Evolutionary conservation across 2,888 invertebrate species (phyloP).

Genomic region (Rotaria socialis): DNA sequence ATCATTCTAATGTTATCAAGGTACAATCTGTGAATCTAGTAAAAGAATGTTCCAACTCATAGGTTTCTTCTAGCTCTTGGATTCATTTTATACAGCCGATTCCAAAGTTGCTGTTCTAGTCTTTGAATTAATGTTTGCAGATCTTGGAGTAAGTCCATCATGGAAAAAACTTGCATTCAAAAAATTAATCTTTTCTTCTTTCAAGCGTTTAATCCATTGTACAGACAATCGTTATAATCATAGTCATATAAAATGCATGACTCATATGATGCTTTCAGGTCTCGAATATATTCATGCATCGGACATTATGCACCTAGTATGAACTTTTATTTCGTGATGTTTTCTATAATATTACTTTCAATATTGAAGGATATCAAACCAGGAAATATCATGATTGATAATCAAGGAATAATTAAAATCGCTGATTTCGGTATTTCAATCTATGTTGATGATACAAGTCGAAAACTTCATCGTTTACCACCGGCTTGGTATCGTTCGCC

Average conservation of each 20-base stretch:
- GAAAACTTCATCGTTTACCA: conserved; percentile 33
- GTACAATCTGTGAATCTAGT: background rate
- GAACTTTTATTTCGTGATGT: background rate
- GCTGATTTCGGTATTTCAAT: conserved; percentile 32
- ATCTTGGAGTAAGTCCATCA: background rate
- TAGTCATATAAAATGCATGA: background rate
- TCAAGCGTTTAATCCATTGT: conserved; percentile 27
- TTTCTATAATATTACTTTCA: too few relatives aligned
- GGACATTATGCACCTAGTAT: background rate
- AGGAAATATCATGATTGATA: background rate
- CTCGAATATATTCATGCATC: conserved; percentile 17
- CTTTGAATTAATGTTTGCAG: conserved; percentile 12
- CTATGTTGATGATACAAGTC: background rate
- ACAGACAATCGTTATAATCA: background rate
- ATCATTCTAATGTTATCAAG: conserved; percentile 28
- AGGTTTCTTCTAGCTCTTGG: background rate
- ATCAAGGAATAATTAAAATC: background rate
- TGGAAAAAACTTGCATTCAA: too few relatives aligned
- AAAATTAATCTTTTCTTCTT: background rate
- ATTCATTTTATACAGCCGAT: conserved; percentile 3
- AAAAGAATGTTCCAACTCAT: background rate
- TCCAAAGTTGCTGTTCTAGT: conserved; percentile 8
- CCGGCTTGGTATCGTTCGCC: conserved; percentile 32
- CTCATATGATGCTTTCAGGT: background rate
- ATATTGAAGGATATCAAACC: background rate